Evolutionary conservation across 1,140 invertebrate genomes (phyloP), one percentile per base, ranked within the genome.

Genomic region (Lepidurus couesii): DNA sequence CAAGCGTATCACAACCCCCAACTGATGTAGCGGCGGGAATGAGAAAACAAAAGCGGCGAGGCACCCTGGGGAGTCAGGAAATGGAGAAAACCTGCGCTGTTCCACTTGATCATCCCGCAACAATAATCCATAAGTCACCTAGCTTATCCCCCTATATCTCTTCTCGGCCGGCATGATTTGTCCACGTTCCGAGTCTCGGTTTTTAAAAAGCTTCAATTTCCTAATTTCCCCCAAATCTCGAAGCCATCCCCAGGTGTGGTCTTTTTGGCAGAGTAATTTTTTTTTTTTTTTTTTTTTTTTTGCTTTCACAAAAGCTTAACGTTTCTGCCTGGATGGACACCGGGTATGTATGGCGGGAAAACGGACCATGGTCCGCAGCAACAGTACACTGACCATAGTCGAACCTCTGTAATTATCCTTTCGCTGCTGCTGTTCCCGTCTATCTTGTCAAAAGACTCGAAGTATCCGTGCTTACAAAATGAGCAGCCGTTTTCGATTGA

Each of bases 381-480:
- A 65, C n/a, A 65, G 53, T n/a, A 65, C 16, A 65, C 53, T 65
- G 53, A 65, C 53, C 53, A 65, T 65, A 65, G 53, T 11, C 53
- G 53, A 65, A 21, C 53, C 53, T 65, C 53, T 65, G 53, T 65
- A 65, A 65, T 65, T 65, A 65, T 65, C 53, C 53, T 65, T 65
- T 65, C 53, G 53, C 53, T 65, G 53, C 53, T 65, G 53, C 21
- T 65, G 53, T 65, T 65, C 53, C 53, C 53, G 16, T 65, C 53
- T 65, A 21, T 65, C 53, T 65, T 21, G 53, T 34, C 34, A 34
- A 26, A 26, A 34, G 34, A 34, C 34, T 34, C 34, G 3, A 34
- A 34, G 34, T 34, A 65, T 65, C 53, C 2, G 13, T n/a, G 53
- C 13, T 65, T 65, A 65, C 53, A 16, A 65, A 65, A 65, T 65